phyloP scores from a whole-genome alignment of 2,888 invertebrate genomes.

The Xiphydria camelus region DNA sequence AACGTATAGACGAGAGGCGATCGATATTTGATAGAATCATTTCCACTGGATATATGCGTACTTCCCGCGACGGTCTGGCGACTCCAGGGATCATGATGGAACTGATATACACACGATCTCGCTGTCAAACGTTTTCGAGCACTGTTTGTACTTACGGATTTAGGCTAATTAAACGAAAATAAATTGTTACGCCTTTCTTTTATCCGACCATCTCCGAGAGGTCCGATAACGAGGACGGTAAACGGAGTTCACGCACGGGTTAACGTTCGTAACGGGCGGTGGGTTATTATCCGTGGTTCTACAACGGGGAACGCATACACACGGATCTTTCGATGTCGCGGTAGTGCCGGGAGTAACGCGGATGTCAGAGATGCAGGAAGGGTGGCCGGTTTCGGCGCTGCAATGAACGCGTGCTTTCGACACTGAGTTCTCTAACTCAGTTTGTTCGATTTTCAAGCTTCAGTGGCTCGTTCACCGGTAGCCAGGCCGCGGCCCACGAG shows the following conservation, averaged over 20 bases:
- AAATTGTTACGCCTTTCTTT: background rate
- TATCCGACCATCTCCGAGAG: too few species aligned
- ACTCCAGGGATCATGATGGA: background rate
- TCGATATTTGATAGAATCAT: too few species aligned
- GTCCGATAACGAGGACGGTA: too few species aligned
- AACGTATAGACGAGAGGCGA: too few species aligned
- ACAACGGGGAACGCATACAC: too few species aligned
- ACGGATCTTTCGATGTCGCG: too few species aligned
- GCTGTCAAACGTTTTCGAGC: too few species aligned
- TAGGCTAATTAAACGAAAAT: background rate
- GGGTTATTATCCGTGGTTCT: too few species aligned
- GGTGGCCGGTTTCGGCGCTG: background rate
- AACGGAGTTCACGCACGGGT: too few species aligned
- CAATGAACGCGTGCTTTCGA: conserved; percentile 19
- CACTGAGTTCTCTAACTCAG: conserved; percentile 47
- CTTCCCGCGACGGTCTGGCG: background rate
- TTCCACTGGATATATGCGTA: background rate
- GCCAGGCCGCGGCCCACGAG: conserved; percentile 19
- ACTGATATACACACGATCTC: background rate
- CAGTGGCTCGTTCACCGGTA: conserved; percentile 42
- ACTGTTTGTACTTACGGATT: too few species aligned
- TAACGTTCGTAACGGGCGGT: too few species aligned
- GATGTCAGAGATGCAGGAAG: background rate
- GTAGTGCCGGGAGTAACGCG: background rate
- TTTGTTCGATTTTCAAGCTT: conserved; percentile 55